Evolutionary conservation across 2,113 vertebrate species (phyloP).

Genomic region (Pipa parva): DNA sequence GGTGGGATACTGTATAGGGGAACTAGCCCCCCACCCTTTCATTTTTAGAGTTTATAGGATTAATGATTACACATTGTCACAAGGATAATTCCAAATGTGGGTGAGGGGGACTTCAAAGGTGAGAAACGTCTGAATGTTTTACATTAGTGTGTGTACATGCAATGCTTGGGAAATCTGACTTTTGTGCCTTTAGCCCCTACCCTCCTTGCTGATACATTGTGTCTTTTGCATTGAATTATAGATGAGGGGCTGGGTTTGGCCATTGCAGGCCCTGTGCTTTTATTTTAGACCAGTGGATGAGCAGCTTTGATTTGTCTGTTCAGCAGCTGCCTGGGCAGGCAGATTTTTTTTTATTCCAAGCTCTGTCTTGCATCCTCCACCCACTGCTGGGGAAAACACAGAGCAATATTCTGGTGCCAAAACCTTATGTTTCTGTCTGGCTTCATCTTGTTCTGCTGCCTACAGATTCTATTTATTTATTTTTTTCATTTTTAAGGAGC

Average conservation of each 20-base stretch:
- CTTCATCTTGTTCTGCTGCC: neutral
- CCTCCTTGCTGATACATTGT: conserved; percentile 14
- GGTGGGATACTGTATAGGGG: neutral
- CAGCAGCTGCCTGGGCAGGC: conserved; percentile 15
- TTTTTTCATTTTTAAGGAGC: too few relatives aligned
- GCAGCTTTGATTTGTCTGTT: conserved; percentile 23
- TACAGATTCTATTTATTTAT: too few relatives aligned
- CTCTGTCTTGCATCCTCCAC: conserved; percentile 26
- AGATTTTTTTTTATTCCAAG: conserved; percentile 8
- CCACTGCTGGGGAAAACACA: conserved; percentile 14
- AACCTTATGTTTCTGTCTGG: conserved; percentile 8
- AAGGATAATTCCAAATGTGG: conserved; percentile 7
- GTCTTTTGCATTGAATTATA: conserved; percentile 31
- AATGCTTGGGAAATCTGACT: neutral
- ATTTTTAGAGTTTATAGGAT: conserved; percentile 8
- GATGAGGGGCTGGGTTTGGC: conserved; percentile 32
- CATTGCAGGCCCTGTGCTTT: conserved; percentile 32
- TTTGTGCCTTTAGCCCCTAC: neutral
- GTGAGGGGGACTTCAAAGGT: neutral
- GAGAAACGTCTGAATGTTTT: neutral
- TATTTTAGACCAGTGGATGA: conserved; percentile 21
- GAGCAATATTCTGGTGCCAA: neutral
- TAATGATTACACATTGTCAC: conserved; percentile 39
- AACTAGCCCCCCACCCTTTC: conserved; percentile 4
- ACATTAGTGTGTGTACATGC: neutral